phyloP scores from a whole-genome alignment of 2,113 vertebrate genomes.

The Lichenostomus cassidix region DNA sequence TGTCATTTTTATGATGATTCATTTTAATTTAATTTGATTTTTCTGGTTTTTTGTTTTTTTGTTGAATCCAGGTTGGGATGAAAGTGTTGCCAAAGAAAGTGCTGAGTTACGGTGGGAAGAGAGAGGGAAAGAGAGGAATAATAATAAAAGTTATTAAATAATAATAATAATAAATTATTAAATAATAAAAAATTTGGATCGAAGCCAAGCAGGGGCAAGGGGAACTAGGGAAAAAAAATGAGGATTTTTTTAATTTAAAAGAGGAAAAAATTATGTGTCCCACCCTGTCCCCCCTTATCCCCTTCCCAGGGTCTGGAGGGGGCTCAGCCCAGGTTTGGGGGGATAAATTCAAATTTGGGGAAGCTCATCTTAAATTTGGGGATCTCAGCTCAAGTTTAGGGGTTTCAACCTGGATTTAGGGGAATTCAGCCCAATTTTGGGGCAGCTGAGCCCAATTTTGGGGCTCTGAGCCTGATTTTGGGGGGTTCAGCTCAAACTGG shows the following conservation, averaged over 20 bases:
- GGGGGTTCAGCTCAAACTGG: too few species aligned
- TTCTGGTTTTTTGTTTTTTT: background rate
- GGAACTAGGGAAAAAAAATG: background rate
- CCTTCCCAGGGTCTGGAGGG: too few species aligned
- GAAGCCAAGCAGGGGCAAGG: background rate
- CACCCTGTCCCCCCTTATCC: too few species aligned
- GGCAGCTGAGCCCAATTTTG: background rate
- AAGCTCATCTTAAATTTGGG: background rate
- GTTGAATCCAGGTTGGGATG: background rate
- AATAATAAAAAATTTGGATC: background rate
- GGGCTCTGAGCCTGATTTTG: background rate
- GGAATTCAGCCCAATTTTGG: background rate
- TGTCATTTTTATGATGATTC: background rate
- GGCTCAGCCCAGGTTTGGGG: too few species aligned
- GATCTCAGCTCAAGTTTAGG: background rate
- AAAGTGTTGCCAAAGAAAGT: background rate
- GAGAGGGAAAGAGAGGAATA: background rate
- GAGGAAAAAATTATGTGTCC: background rate
- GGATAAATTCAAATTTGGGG: background rate
- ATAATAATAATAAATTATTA: background rate
- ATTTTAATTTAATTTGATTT: background rate
- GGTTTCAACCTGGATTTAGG: background rate
- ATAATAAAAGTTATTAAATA: background rate
- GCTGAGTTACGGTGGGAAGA: background rate
- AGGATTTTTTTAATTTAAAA: background rate